Percentiles rank a stretch among this genome's conserved stretches.
Conservation (phyloP, 2,797 vertebrate species). For the Periophthalmus magnuspinnatus region DNA sequence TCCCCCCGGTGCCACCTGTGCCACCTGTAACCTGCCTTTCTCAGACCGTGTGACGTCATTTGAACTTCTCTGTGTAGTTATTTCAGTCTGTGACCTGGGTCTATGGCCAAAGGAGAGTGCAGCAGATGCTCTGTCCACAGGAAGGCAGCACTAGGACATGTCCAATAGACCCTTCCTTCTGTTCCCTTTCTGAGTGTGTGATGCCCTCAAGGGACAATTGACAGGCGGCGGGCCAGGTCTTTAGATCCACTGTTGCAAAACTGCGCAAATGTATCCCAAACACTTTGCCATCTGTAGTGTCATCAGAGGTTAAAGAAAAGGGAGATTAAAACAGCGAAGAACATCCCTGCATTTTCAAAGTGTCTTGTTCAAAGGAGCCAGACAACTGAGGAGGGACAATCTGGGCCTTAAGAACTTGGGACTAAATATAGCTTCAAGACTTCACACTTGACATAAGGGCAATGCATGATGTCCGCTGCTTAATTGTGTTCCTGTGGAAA, state of each 20-base stretch:
- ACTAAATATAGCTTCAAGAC: slow-evolving; percentile 1
- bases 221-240: slow-evolving; percentile 55
- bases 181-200: slow-evolving; percentile 70
- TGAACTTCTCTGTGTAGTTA: slow-evolving; percentile 75
- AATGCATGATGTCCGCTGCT: slow-evolving; percentile 1
- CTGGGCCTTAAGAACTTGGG: slow-evolving; percentile 9
- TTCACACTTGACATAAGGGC: slow-evolving; percentile 7
- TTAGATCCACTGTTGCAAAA: slow-evolving; percentile 61
- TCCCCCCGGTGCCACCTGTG: too few species aligned
- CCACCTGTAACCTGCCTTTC: slow-evolving; percentile 9
- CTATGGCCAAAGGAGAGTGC: slow-evolving; percentile 73
- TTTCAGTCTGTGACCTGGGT: slow-evolving; percentile 76
- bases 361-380: slow-evolving; percentile 1
- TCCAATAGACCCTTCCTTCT: slow-evolving; percentile 77
- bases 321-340: neutral
- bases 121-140: slow-evolving; percentile 77
- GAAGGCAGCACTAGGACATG: slow-evolving; percentile 78
- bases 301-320: neutral
- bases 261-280: slow-evolving; percentile 43
- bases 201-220: slow-evolving; percentile 69
- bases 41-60: slow-evolving; percentile 48
- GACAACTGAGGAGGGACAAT: slow-evolving; percentile 5
- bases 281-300: slow-evolving; percentile 20
- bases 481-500: neutral
- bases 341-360: neutral